Evolutionary conservation across 2,888 invertebrate genomes (phyloP).

Genomic region (Phorcus lineatus): DNA sequence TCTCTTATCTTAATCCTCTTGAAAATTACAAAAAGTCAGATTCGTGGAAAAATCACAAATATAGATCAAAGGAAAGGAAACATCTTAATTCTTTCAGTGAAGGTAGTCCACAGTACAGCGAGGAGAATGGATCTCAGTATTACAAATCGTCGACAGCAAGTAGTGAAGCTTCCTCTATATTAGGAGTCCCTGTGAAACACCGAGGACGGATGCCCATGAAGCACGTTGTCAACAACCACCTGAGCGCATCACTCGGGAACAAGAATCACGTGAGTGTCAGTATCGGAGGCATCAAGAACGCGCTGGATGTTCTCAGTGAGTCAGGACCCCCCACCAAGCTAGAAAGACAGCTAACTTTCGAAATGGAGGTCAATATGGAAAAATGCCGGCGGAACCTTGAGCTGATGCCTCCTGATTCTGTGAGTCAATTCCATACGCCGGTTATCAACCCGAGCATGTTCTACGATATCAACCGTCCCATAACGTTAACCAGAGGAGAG

Average conservation of each 20-base stretch:
- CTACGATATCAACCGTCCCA: constrained; percentile 28
- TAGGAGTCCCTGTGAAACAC: background rate
- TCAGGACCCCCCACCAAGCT: constrained; percentile 57
- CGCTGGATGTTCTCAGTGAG: constrained; percentile 55
- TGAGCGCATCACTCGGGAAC: background rate
- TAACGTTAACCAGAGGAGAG: constrained; percentile 35
- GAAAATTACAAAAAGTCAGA: constrained; percentile 37
- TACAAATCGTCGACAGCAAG: background rate
- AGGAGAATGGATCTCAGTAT: no score
- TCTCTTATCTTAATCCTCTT: constrained; percentile 38
- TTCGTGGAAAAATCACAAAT: constrained; percentile 9
- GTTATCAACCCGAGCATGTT: background rate
- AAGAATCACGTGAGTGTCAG: constrained; percentile 41
- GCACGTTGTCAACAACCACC: background rate
- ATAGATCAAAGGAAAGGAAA: background rate
- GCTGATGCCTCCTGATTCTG: constrained; percentile 14
- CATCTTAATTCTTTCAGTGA: background rate
- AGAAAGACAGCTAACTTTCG: constrained; percentile 56
- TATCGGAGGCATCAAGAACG: constrained; percentile 60
- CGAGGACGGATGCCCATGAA: background rate
- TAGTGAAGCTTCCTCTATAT: background rate
- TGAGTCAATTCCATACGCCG: background rate
- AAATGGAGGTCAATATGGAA: constrained; percentile 56
- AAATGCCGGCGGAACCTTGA: constrained; percentile 56
- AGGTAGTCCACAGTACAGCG: no score